Evolutionary conservation across 2,888 invertebrate genomes (phyloP), one percentile per base, ranked within the genome.

Genomic region (Ceratothoa steindachneri): DNA sequence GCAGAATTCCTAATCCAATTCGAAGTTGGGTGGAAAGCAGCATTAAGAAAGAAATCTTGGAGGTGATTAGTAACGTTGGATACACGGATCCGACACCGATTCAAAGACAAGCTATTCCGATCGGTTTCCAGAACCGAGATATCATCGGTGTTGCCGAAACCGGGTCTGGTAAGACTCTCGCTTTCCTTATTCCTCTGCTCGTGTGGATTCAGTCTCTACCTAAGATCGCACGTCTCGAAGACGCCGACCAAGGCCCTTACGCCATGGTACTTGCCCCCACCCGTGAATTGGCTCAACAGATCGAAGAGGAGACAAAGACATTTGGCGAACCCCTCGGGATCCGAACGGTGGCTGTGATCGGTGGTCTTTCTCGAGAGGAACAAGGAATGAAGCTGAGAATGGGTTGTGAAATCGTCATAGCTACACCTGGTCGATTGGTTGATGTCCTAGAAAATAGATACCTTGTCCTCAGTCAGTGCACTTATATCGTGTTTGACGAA

Each of bases 131-230:
- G 84, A 95, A 95, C 84, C 87, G 94, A 68, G 94, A 99, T 84
- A 97, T 99, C 81, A 99, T 99, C 83, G 99, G 99, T 84, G 97
- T 99, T 19, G 98, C 99, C 60, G 99, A 99, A 87, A 99, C 99
- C 77, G 99, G 99, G 83, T 95, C 95, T 66, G 99, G 99, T 85
- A 99, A 99, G 88, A 99, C 99, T 0, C 87, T 97, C 53, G 99
- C 99, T 3, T 99, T 99, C 85, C 89, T 99, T 4, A 95, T 99
- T 84, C 99, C 99, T 0, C 85, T 99, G 64, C 87, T 99, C 1
- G 91, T 95, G 41, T 99, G 99, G 99, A 98, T 99, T 83, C 96
- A 96, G 82, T 94, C 95, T 30, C 86, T 99, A 67, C 99, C 99
- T 0, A 99, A 99, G 86, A 93, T 92, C 82, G 97, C 95, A 84